Evolutionary conservation across 2,113 vertebrate genomes (phyloP), one percentile per base, ranked within the genome.

Genomic region (Lepus timidus): DNA sequence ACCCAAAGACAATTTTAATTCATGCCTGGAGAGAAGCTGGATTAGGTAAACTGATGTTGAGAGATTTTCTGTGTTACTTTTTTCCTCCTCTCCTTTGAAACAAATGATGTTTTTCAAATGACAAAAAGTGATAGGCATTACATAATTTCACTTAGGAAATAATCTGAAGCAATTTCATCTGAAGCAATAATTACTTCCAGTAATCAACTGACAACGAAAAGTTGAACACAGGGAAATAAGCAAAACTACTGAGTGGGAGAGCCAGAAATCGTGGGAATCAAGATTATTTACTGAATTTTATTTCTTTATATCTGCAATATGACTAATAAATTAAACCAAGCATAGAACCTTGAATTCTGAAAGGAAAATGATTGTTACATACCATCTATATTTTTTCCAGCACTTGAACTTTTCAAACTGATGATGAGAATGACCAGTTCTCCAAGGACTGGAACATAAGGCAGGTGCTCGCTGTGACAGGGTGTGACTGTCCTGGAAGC

Each of bases 151-250:
- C 36, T 83, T 80, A 87, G 67, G 75, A 95, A 97, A 58, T 86
- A n/a, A 13, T 81, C 51, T 96, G 85, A 96, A 96, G 95, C 44
- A 94, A 89, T 93, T 81, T 91, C 67, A 86, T 96, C 65, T 84
- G 89, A 89, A 94, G 84, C 58, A 96, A 93, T 85, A 64, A 78
- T 70, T 78, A 87, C 19, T 67, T 94, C 52, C 88, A 87, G 75
- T 78, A 65, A 71, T 25, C 61, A 80, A 75, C 71, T 95, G 73
- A 94, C 39, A 55, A 92, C 85, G 36, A 62, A 92, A 94, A 85
- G n/a, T 27, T 39, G 62, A 96, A 97, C 95, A 81, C 65, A 96
- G 76, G 73, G 70, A 93, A 95, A 88, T 23, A 65, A 87, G 62
- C 19, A 86, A 94, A 90, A 55, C n/a, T 68, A 80, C 36, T 86